Percentiles rank a stretch among this genome's conserved stretches.
phyloP scores from a whole-genome alignment of 2,797 vertebrate genomes.

The Parambassis ranga region DNA sequence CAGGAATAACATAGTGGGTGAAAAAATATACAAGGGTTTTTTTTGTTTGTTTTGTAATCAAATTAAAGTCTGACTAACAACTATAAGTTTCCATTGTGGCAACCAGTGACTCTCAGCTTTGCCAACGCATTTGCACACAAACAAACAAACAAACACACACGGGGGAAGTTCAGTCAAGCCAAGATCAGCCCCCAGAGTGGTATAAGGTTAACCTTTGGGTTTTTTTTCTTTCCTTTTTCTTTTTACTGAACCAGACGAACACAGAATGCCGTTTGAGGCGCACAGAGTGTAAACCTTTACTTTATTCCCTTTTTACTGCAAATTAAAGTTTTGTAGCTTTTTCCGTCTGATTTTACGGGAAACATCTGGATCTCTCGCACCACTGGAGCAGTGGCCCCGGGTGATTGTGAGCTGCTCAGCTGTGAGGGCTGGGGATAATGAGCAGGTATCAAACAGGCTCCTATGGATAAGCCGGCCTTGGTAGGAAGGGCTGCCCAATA shows the following conservation, averaged over 20 bases:
- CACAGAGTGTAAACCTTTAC: slow-evolving; percentile 77
- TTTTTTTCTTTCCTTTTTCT: slow-evolving; percentile 26
- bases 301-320: slow-evolving; percentile 82
- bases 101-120: slow-evolving; percentile 44
- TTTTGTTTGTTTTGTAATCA: too few relatives aligned
- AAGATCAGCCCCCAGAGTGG: slow-evolving; percentile 48
- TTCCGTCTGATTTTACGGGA: slow-evolving; percentile 86
- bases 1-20: too few relatives aligned
- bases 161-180: slow-evolving; percentile 29
- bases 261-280: slow-evolving; percentile 69
- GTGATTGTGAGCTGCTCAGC: slow-evolving; percentile 71
- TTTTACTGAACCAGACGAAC: slow-evolving; percentile 62
- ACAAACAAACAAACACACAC: slow-evolving; percentile 18
- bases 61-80: slow-evolving; percentile 36
- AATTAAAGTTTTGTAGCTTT: slow-evolving; percentile 88
- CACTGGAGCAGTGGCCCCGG: slow-evolving; percentile 75
- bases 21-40: too few relatives aligned
- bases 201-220: slow-evolving; percentile 51
- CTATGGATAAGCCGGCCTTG: slow-evolving; percentile 55
- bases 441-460: slow-evolving; percentile 78
- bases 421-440: slow-evolving; percentile 77
- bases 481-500: slow-evolving; percentile 35
- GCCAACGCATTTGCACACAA: slow-evolving; percentile 28
- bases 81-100: slow-evolving; percentile 20
- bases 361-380: slow-evolving; percentile 81